Evolutionary conservation across 1,140 invertebrate species (phyloP).

Genomic region (Brachionus paranguensis): DNA sequence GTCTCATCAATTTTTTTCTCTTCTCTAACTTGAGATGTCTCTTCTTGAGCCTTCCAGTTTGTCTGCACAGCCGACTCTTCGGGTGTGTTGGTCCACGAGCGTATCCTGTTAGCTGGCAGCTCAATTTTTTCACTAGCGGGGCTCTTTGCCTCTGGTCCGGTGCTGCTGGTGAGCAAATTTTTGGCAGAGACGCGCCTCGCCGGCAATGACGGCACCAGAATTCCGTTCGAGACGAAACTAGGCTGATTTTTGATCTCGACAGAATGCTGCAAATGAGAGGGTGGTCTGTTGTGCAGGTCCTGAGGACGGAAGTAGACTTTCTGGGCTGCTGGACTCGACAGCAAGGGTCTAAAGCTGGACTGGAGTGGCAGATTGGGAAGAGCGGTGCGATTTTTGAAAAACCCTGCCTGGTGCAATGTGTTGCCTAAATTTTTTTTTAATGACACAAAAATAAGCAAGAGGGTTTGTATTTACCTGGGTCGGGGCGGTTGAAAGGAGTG

Average conservation of each 20-base stretch:
- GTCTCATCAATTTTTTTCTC: background rate
- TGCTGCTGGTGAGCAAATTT: background rate
- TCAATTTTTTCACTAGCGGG: background rate
- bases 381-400: background rate
- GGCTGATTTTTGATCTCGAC: background rate
- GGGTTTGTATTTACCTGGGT: background rate
- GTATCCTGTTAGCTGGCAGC: background rate
- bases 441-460: background rate
- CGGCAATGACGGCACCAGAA: background rate
- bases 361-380: conserved; percentile 23
- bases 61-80: background rate
- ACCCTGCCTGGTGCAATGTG: background rate
- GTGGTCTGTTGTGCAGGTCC: background rate
- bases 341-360: background rate
- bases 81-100: background rate
- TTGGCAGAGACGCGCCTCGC: background rate
- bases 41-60: too few relatives aligned
- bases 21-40: background rate
- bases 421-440: background rate
- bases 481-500: background rate
- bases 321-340: background rate
- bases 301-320: background rate
- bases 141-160: background rate
- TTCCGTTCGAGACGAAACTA: background rate
- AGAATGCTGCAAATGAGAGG: background rate